phyloP scores from a whole-genome alignment of 2,113 vertebrate species.

The Tetraodon nigroviridis region DNA sequence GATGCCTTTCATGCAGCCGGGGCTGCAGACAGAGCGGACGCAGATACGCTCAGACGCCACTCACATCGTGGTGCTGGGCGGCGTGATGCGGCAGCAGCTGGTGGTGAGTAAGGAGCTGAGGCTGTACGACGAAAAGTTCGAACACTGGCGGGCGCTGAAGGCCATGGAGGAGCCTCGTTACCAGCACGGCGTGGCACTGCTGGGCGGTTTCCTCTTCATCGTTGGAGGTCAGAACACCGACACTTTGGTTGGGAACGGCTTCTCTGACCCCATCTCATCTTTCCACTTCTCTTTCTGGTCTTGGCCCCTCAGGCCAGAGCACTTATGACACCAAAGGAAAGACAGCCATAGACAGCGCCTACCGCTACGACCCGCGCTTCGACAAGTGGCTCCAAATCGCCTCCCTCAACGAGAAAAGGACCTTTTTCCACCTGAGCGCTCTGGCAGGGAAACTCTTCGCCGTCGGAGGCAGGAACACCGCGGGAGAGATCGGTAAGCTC shows the following conservation, averaged over 20 bases:
- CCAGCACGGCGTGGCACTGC: constrained; percentile 78
- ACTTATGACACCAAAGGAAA: constrained; percentile 83
- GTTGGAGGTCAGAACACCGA: constrained; percentile 70
- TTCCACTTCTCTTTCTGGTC: background rate
- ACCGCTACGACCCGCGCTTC: constrained; percentile 79
- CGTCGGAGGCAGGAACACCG: constrained; percentile 74
- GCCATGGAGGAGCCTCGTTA: constrained; percentile 79
- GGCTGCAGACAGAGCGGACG: constrained; percentile 76
- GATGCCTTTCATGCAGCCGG: constrained; percentile 79
- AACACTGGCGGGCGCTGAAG: constrained; percentile 71
- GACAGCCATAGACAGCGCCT: constrained; percentile 78
- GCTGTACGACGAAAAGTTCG: constrained; percentile 67
- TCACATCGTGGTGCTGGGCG: constrained; percentile 74
- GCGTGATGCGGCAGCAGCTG: constrained; percentile 80
- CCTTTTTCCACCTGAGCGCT: constrained; percentile 80
- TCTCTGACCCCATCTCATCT: background rate
- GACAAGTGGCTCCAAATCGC: constrained; percentile 78
- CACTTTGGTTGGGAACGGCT: background rate
- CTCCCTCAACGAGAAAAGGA: constrained; percentile 79
- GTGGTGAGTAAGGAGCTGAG: constrained; percentile 78
- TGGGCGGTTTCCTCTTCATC: constrained; percentile 79
- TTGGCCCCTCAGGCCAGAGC: constrained; percentile 67
- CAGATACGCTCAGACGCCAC: constrained; percentile 74
- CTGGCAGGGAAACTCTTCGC: constrained; percentile 76
- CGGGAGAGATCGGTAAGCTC: constrained; percentile 75